Evolutionary conservation across 2,888 invertebrate genomes (phyloP).

Genomic region (Dermolepida albohirtum): DNA sequence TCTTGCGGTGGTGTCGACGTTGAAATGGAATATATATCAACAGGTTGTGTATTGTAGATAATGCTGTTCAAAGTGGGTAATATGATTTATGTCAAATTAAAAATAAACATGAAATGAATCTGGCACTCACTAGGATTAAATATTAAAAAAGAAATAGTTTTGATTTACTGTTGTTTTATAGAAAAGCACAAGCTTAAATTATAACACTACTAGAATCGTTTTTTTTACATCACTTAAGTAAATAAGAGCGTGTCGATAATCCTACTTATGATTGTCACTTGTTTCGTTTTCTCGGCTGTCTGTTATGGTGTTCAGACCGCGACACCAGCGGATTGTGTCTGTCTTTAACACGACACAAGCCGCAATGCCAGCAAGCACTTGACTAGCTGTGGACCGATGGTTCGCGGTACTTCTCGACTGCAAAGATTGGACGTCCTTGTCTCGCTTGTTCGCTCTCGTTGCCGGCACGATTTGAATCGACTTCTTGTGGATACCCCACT

Average conservation of each 20-base stretch:
- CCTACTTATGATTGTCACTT: conserved; percentile 22
- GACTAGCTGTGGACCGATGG: conserved; percentile 46
- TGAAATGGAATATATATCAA: too few species aligned
- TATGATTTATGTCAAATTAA: too few species aligned
- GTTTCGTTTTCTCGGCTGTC: conserved; percentile 32
- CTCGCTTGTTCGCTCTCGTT: conserved; percentile 44
- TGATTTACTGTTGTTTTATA: too few species aligned
- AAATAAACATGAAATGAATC: too few species aligned
- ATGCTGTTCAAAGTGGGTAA: too few species aligned
- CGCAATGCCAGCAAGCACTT: conserved; percentile 44
- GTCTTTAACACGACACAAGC: conserved; percentile 35
- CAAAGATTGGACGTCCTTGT: conserved; percentile 45
- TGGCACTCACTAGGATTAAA: too few species aligned
- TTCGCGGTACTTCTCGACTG: conserved; percentile 45
- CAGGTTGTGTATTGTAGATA: too few species aligned
- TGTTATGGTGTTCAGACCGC: conserved; percentile 34
- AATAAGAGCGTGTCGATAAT: conserved; percentile 22
- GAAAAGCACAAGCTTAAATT: conserved; percentile 1
- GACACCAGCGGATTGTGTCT: conserved; percentile 29
- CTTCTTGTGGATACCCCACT: conserved; percentile 41
- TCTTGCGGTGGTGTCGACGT: neutral
- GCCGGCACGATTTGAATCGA: conserved; percentile 41
- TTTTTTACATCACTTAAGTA: conserved; percentile 9
- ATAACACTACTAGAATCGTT: conserved; percentile 10
- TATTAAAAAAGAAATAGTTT: too few species aligned